Conservation (phyloP, 2,113 vertebrate genomes). For the Philantomba maxwellii region DNA sequence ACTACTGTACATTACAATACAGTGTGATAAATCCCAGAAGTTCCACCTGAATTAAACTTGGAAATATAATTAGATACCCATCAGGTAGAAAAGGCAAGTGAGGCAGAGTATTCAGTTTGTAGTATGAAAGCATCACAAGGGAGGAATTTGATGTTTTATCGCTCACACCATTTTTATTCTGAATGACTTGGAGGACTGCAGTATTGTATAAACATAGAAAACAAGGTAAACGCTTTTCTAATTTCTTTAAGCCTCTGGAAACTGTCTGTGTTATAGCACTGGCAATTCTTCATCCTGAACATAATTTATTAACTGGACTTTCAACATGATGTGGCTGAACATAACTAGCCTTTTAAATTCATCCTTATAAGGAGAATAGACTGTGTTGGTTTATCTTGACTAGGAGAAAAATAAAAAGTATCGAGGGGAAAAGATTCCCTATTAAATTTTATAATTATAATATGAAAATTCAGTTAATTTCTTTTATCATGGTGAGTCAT, state of each 20-base stretch:
- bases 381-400: conserved; percentile 46
- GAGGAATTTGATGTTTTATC: background rate
- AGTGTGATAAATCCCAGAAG: background rate
- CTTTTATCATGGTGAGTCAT: conserved; percentile 52
- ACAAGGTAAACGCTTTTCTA: background rate
- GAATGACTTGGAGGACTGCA: background rate
- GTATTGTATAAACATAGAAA: background rate
- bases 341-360: background rate
- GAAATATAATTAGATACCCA: background rate
- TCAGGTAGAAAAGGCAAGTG: background rate
- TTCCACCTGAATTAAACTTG: background rate
- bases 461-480: conserved; percentile 62
- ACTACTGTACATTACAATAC: background rate
- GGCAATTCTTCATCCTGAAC: background rate
- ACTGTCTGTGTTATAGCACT: background rate
- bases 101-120: background rate
- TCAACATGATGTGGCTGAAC: background rate
- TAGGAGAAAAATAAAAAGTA: background rate
- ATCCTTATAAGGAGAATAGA: conserved; percentile 17
- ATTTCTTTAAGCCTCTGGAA: background rate
- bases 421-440: background rate
- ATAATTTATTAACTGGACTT: conserved; percentile 38
- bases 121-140: background rate
- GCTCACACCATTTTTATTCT: background rate
- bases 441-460: conserved; percentile 48